Conservation (phyloP, 2,888 invertebrate species). For the Cosmorhoe ocellata region DNA sequence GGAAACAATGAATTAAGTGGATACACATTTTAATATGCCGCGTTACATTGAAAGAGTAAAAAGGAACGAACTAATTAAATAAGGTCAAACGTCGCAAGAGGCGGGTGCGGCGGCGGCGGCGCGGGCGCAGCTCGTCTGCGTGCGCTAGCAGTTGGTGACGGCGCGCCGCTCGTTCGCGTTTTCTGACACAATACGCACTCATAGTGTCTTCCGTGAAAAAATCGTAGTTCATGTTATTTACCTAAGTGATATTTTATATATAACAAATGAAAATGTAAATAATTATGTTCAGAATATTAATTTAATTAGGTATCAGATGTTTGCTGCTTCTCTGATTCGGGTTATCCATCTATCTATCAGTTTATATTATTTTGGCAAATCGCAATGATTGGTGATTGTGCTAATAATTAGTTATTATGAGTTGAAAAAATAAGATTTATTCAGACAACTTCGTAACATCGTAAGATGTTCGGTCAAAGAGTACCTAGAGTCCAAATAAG, state of each 20-base stretch:
- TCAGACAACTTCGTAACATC: too few species aligned
- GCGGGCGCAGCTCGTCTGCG: constrained; percentile 43
- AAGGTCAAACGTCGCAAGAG: constrained; percentile 76
- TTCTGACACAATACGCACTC: constrained; percentile 32
- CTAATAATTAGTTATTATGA: too few species aligned
- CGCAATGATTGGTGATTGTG: too few species aligned
- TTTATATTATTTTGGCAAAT: too few species aligned
- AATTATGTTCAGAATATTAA: too few species aligned
- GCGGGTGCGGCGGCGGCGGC: constrained; percentile 45
- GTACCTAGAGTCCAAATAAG: too few species aligned
- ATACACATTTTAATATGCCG: constrained; percentile 74
- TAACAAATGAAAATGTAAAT: background rate
- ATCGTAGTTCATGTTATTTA: constrained; percentile 1
- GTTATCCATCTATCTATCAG: too few species aligned
- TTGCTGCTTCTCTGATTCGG: too few species aligned
- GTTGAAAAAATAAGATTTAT: too few species aligned
- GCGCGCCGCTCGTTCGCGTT: constrained; percentile 50
- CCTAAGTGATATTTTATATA: constrained; percentile 5
- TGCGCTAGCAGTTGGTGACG: constrained; percentile 52
- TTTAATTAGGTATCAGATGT: too few species aligned
- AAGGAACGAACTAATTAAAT: constrained; percentile 81
- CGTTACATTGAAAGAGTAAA: constrained; percentile 77
- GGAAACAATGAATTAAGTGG: constrained; percentile 72
- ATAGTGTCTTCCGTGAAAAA: constrained; percentile 32
- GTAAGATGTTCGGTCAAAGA: too few species aligned